Conservation (phyloP, 2,888 invertebrate genomes). For the Andricus curvator region DNA sequence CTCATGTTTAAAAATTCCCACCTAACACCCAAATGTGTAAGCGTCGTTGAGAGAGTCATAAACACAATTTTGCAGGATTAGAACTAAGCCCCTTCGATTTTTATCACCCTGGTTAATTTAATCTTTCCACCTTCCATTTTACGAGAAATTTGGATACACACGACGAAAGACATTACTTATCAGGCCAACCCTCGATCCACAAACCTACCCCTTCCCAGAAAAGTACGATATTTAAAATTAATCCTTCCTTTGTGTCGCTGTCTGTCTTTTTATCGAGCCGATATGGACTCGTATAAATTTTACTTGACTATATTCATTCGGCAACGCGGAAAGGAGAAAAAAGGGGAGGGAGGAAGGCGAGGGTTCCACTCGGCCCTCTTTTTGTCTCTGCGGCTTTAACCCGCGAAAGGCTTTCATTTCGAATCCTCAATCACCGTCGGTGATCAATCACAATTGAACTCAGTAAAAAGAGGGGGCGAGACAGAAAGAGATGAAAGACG, state of each 20-base stretch:
- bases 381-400: conserved; percentile 68
- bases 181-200: conserved; percentile 42
- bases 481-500: conserved; percentile 54
- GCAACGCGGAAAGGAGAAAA: conserved; percentile 43
- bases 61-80: not conserved
- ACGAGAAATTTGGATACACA: conserved; percentile 23
- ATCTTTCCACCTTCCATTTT: conserved; percentile 28
- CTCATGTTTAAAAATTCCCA: not conserved
- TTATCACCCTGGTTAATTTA: conserved; percentile 26
- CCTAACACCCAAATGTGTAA: not conserved
- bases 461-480: conserved; percentile 58
- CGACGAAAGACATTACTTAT: conserved; percentile 39
- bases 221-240: conserved; percentile 76
- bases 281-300: conserved; percentile 77
- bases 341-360: conserved; percentile 21
- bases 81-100: conserved; percentile 25
- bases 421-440: conserved; percentile 75
- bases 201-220: conserved; percentile 62
- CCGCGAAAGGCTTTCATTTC: conserved; percentile 70
- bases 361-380: conserved; percentile 62
- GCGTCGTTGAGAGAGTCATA: conserved; percentile 2
- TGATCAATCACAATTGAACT: conserved; percentile 76
- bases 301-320: conserved; percentile 72
- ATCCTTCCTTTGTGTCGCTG: conserved; percentile 75
- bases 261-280: conserved; percentile 76